Base-by-base conservation (phyloP, 1,140 invertebrate genomes). In the Megathymus violae region DNA sequence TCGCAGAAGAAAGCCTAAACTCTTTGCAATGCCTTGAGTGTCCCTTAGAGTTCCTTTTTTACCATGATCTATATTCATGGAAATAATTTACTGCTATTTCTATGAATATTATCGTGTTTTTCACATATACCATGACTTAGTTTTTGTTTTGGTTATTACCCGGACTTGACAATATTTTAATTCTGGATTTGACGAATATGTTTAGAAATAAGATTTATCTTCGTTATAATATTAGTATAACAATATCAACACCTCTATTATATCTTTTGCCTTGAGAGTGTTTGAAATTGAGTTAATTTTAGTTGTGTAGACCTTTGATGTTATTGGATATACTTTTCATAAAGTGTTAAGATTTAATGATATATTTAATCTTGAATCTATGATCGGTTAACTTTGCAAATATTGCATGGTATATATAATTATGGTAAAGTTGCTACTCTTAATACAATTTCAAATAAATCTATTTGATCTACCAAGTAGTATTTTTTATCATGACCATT, bases 361-460 rank as follows among this genome's bases (percentile, higher is more conserved):
- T 64, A 38, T 15, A 61, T 51, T 65, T 69, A 52, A 60, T 66
- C 56, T 61, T 54, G n/a, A 61, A 63, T 64, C 38, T 60, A 52
- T 62, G 27, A 69, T 78, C 70, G 64, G 47, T 63, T 65, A 67
- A 48, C 67, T 68, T 71, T 63, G 64, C 48, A 64, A 71, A 66
- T 73, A 71, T 71, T 75, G 71, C 72, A 79, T 79, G 77, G 54
- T 78, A 11, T 9, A 69, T 73, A 73, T 67, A 65, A 71, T 69
- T 70, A 67, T 58, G 44, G 50, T 67, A 73, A 60, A 47, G 67
- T 71, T 75, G 9, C 66, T 69, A 72, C 67, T 69, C 65, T 67
- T 77, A 72, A 78, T 56, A 80, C 74, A 43, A 70, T 60, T 69
- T 75, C 67, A 67, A 82, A 73, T 76, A 82, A 80, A 82, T 66